Base-by-base conservation (phyloP, 2,797 vertebrate species). In the Gambelia wislizenii region DNA sequence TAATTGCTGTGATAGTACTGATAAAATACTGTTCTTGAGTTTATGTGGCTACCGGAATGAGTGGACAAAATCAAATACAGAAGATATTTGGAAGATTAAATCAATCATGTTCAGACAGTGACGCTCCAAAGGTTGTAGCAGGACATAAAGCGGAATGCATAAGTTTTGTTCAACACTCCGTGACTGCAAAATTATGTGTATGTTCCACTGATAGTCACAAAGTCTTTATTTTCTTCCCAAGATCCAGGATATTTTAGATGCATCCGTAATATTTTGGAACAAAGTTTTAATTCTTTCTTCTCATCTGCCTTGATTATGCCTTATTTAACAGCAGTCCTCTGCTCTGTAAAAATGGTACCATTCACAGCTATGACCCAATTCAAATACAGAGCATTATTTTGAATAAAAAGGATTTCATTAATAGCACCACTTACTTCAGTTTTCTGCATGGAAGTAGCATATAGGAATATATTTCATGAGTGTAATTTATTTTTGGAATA, bases 401-500 rank as follows among this genome's bases (percentile, higher is more conserved):
- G 44, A 81, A 85, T 72, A 22, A 56, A 84, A 89, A 85, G 18
- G 1, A 7, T 47, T 85, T 80, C 74, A 36, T 33, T 72, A 4
- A 52, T 61, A 56, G n/a, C 13, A 14, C 3, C 2, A n/a, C 10
- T 82, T 83, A 9, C 25, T 54, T 86, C 1, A 12, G 30, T 47
- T 77, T 20, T 82, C 59, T 67, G 25, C 20, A 20, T 83, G 75
- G 42, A 89, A 81, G 54, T n/a, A 52, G 54, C 25, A 82, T 82
- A 64, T 80, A 72, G 69, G 27, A 14, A 16, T 69, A 36, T 2
- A 13, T 54, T 82, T 42, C 44, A 83, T 69, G 13, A 56, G 18
- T 47, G 69, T 80, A 42, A 83, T 36, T 75, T 89, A 42, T 82
- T 42, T 86, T 86, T 76, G 30, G 49, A 70, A 72, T 14, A 61